These are phyloP conservation scores for Myathropa florea DNA, from an alignment of 2,888 invertebrate species.

Conservation along the genomic window DNA sequence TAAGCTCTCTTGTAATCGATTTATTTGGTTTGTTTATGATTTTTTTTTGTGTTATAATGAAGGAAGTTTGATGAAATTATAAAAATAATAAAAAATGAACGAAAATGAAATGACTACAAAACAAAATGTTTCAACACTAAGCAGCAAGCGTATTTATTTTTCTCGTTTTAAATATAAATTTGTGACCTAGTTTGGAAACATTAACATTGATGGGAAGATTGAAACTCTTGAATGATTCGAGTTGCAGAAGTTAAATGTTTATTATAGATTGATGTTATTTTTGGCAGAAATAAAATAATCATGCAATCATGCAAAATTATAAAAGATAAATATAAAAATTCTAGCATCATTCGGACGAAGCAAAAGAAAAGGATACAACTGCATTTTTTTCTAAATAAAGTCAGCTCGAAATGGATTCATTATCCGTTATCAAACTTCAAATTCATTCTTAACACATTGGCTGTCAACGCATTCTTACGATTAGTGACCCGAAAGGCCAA, in stretches of 20 bases:
- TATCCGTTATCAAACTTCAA: no score
- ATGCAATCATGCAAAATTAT: not conserved
- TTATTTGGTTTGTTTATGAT: slow-evolving; percentile 3
- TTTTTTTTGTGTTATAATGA: slow-evolving; percentile 9
- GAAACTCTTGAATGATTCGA: not conserved
- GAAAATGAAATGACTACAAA: slow-evolving; percentile 40
- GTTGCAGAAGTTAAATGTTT: not conserved
- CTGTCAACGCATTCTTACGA: no score
- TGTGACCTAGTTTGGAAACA: slow-evolving; percentile 52
- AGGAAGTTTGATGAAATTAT: slow-evolving; percentile 1
- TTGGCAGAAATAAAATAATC: not conserved
- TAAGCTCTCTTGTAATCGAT: slow-evolving; percentile 42
- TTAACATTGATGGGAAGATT: not conserved
- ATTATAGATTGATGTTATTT: not conserved
- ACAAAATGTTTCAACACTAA: slow-evolving; percentile 61
- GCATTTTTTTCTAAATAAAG: no score
- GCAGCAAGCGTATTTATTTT: slow-evolving; percentile 62
- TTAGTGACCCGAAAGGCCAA: no score
- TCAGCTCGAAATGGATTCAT: no score
- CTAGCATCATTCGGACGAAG: not conserved
- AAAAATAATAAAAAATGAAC: not conserved
- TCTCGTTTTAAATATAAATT: slow-evolving; percentile 30
- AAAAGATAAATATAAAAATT: not conserved
- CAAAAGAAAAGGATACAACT: not conserved
- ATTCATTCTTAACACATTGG: no score